phyloP scores from a whole-genome alignment of 92 coral and sea anemone species.

The Bergia sp. region DNA sequence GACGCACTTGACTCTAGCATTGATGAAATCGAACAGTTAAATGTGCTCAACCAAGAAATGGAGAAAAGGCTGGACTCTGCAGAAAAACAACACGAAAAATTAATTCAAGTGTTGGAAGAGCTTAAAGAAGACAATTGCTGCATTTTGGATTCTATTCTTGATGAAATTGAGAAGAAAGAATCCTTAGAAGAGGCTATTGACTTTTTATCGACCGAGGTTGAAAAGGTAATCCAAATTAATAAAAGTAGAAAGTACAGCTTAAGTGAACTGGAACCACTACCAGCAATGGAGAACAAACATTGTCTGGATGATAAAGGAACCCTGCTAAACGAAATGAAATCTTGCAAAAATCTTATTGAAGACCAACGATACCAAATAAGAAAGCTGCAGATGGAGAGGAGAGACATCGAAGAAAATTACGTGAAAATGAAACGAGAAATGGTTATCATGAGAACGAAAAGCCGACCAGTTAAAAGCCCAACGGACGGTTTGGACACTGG shows the following conservation, averaged over 20 bases:
- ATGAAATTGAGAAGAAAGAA: slow-evolving; percentile 77
- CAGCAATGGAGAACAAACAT: slow-evolving; percentile 45
- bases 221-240: slow-evolving; percentile 64
- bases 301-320: slow-evolving; percentile 62
- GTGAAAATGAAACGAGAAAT: slow-evolving; percentile 83
- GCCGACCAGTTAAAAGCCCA: slow-evolving; percentile 54
- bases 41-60: slow-evolving; percentile 70
- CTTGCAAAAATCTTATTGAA: slow-evolving; percentile 89
- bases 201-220: slow-evolving; percentile 65
- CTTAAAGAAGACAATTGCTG: slow-evolving; percentile 62
- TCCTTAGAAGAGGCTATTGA: slow-evolving; percentile 71
- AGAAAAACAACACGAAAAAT: slow-evolving; percentile 60
- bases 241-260: slow-evolving; percentile 26
- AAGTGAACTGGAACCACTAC: slow-evolving; percentile 30
- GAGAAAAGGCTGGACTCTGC: slow-evolving; percentile 56
- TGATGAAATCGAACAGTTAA: slow-evolving; percentile 94
- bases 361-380: slow-evolving; percentile 88
- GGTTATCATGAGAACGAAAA: slow-evolving; percentile 65
- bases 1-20: slow-evolving; percentile 94
- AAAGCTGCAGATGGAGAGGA: slow-evolving; percentile 86
- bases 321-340: slow-evolving; percentile 79
- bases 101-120: slow-evolving; percentile 62
- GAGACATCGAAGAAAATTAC: slow-evolving; percentile 85
- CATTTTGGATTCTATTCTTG: slow-evolving; percentile 70
- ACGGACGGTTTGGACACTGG: slow-evolving; percentile 40